Base-by-base conservation (phyloP, 2,797 vertebrate genomes). In the Pseudochromis fuscus region DNA sequence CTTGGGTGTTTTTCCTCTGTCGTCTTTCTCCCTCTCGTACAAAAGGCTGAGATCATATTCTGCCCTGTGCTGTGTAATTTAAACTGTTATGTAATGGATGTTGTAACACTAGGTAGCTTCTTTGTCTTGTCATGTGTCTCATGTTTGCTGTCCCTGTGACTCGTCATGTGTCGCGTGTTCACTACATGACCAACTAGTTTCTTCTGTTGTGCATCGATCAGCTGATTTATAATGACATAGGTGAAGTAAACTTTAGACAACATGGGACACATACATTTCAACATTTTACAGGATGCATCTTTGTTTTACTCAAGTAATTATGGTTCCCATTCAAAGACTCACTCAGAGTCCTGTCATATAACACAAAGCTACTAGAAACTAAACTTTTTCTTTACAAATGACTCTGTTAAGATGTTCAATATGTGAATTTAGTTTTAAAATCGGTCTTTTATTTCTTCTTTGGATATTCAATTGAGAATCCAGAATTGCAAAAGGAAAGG, bases 41-140 rank as follows among this genome's bases (percentile, higher is more conserved):
- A 62, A 30, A 40, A 38, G 19, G 37, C 0, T 37, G 42, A 49
- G 49, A 42, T 61, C 35, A 51, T 19, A 44, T 31, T 50, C 28
- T 48, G 25, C 7, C 24, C 10, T 24, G 10, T 27, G 16, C 19
- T 28, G 18, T 53, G 46, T 57, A 46, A 40, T 68, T 55, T 35
- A 28, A 19, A 44, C 59, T 24, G 33, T 53, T 23, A 55, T 64
- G 65, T 66, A 65, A 50, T 35, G 15, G 52, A 25, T 50, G 64
- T 31, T 42, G 33, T 44, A 42, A 37, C 27, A 35, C 13, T 2
- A 62, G 57, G 49, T 30, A 19, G 10, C n/a, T 13, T 18, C 31
- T 33, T 50, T 46, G 25, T 67, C 42, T n/a, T 23, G n/a, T 44
- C 33, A 37, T 4, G 24, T 44, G 38, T 30, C 10, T 44, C 37